Conservation (phyloP, 2,888 invertebrate species). For the Thalpophila matura region DNA sequence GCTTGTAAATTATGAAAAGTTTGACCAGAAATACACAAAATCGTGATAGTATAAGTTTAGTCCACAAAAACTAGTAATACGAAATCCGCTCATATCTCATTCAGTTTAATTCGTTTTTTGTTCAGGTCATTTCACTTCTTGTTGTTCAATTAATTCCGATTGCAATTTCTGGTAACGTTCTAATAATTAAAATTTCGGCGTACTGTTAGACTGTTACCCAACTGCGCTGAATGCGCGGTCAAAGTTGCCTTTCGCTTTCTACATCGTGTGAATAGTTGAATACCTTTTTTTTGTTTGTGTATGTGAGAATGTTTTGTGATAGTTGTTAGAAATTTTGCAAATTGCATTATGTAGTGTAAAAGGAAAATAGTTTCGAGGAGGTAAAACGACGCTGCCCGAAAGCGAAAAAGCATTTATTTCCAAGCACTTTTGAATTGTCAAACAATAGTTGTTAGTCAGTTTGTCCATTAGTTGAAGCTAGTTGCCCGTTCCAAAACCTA, state of each 20-base stretch:
- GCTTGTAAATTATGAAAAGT: no score
- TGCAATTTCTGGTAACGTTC: constrained; percentile 18
- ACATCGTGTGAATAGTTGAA: constrained; percentile 59
- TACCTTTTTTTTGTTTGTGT: constrained; percentile 2
- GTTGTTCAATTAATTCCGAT: constrained; percentile 27
- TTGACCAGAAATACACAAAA: no score
- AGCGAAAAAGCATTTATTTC: no score
- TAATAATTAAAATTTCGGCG: constrained; percentile 44
- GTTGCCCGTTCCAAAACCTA: no score
- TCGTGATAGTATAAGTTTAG: no score
- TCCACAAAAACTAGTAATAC: not conserved
- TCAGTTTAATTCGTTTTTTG: constrained; percentile 22
- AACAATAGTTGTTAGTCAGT: no score
- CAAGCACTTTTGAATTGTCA: no score
- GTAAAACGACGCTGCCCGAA: no score
- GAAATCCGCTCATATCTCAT: not conserved
- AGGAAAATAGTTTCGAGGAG: not conserved
- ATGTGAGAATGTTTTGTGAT: constrained; percentile 37
- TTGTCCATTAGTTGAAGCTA: no score
- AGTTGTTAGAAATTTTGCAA: constrained; percentile 25
- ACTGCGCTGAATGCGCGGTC: constrained; percentile 54
- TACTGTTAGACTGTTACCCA: constrained; percentile 15
- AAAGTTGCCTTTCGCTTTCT: constrained; percentile 63
- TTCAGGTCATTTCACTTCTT: constrained; percentile 7
- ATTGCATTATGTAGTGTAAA: not conserved